Base-by-base conservation (phyloP, 2,888 invertebrate genomes). In the Leptinotarsa rubiginosa region DNA sequence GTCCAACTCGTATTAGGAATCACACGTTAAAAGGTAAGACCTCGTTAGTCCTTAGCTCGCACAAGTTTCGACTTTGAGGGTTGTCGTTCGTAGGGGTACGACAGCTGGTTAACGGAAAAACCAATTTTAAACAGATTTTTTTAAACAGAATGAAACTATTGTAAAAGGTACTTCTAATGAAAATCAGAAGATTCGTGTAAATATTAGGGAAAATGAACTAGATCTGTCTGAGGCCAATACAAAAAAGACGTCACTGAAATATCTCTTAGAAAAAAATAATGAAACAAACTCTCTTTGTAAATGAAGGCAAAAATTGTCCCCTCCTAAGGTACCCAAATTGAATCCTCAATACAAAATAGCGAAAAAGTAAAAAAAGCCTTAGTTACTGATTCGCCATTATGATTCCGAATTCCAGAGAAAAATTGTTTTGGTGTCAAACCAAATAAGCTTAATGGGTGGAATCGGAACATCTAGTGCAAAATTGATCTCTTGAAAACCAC, bases 261-360 rank as follows among this genome's bases (percentile, higher is more conserved):
- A 56, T 56, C 3, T 22, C 13, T 56, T 3, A 13, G 15, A 62
- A 31, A 10, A 31, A 10, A 22, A 15, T 12, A 13, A 62, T 1
- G 25, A 62, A 16, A 25, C 15, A 31, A 31, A 16, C 16, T 22
- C 31, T 13, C 25, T 31, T 62, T 3, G 16, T 31, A 31, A 31
- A 62, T 25, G 25, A 12, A 59, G 25, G 25, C 22, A 3, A 62
- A 62, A 62, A 12, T 22, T 22, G 1, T n/a, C 15, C 16, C 62
- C 62, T 3, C 56, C 56, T 4, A 62, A 22, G 31, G 13, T 10
- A 62, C 62, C 62, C 22, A 62, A 62, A 31, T 62, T 62, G 4
- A 31, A 62, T 62, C 25, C 62, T 31, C 22, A 10, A 16, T 62
- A 62, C 25, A 62, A 31, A 62, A 31, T 62, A 62, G 16, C 62